Base-by-base conservation (phyloP, 1,140 invertebrate species). In the Drosophila grimshawi region DNA sequence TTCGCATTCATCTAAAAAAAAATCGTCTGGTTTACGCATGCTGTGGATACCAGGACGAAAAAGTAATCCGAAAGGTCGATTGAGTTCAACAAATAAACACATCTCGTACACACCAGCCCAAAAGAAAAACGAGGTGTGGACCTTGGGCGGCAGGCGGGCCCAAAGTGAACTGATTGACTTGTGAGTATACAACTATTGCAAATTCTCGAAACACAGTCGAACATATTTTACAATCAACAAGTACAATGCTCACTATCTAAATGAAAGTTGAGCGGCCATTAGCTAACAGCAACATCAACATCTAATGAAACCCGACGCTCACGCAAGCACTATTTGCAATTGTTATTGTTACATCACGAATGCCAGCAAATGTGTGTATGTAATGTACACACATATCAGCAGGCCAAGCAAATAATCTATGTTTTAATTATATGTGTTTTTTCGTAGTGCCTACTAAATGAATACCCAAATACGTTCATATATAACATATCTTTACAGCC, bases 121-220 rank as follows among this genome's bases (percentile, higher is more conserved):
- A 71, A 91, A 91, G 63, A 91, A 91, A 68, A 91, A 78, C 69
- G 86, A 91, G 70, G 86, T 91, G 19, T 91, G 90, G 90, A 88
- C 82, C 27, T 52, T 91, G 76, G 90, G 90, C 67, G 90, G 90
- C 71, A 90, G 82, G 69, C 88, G 76, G 71, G 70, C 86, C 33
- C 90, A 91, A 74, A 73, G 53, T 68, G 86, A 90, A 43, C 67
- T 91, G 39, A 67, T 90, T 72, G 74, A 88, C 45, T 72, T 91
- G 90, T 91, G 86, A 91, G 90, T 91, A 78, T 68, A 43, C 4
- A 19, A 41, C 4, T 35, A 56, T 51, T 30, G 39, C 55, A 32
- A 30, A 63, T 39, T 39, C 6, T 6, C 10, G 10, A 43, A 0
- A n/a, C 19, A 19, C 19, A 19, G 19, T 19, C 19, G 19, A 19